Conservation (phyloP, 2,888 invertebrate species). For the Leptopilina syphax region DNA sequence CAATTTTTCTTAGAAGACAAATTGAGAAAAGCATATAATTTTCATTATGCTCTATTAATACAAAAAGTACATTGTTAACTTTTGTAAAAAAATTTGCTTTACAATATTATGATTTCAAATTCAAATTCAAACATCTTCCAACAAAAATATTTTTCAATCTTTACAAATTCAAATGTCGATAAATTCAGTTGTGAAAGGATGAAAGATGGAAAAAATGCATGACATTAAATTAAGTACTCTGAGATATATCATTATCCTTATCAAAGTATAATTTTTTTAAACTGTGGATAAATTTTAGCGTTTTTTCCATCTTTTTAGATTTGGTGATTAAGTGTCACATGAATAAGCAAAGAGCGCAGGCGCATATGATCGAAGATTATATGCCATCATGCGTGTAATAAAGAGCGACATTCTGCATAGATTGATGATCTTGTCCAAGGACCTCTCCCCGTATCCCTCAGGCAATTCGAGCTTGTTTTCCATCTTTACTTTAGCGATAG, state of each 20-base stretch:
- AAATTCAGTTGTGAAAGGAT: too few species aligned
- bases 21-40: background rate
- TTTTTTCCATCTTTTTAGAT: background rate
- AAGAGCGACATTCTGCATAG: conserved; percentile 48
- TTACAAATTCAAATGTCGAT: too few species aligned
- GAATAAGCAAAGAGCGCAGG: conserved; percentile 7
- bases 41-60: background rate
- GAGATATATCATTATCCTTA: too few species aligned
- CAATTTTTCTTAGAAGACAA: conserved; percentile 16
- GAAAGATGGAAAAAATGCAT: too few species aligned
- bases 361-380: background rate
- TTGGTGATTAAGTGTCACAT: conserved; percentile 7
- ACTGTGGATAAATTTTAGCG: too few species aligned
- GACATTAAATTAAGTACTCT: too few species aligned
- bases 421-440: conserved; percentile 59
- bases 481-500: conserved; percentile 10
- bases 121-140: too few species aligned
- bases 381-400: conserved; percentile 17
- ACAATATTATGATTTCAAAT: too few species aligned
- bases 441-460: conserved; percentile 12
- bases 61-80: background rate
- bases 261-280: too few species aligned
- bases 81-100: background rate
- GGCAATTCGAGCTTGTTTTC: conserved; percentile 12
- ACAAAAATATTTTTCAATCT: too few species aligned